These are phyloP conservation scores for Sphaeridia pumilis DNA, from an alignment of 2,888 invertebrate genomes.

Conservation along the genomic window DNA sequence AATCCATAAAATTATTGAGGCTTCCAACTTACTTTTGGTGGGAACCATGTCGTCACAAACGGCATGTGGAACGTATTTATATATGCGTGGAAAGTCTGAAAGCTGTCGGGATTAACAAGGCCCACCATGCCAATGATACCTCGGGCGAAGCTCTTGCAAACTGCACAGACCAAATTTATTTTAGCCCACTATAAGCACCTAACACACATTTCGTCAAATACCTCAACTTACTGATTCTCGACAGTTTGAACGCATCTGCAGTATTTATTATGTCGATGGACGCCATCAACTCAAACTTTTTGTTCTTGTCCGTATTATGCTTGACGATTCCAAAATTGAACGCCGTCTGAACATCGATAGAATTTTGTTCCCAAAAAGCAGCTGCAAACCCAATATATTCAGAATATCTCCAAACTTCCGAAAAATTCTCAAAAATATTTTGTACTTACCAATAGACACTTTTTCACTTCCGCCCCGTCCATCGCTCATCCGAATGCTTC, in stretches of 20 bases:
- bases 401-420: not conserved
- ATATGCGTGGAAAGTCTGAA: slow-evolving; percentile 85
- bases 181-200: not conserved
- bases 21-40: slow-evolving; percentile 38
- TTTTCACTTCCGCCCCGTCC: no score
- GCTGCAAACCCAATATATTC: slow-evolving; percentile 1
- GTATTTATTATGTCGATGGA: slow-evolving; percentile 86
- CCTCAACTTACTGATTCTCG: slow-evolving; percentile 60
- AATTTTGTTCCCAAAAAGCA: slow-evolving; percentile 16
- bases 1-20: not conserved
- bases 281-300: slow-evolving; percentile 71
- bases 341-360: slow-evolving; percentile 67
- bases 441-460: no score
- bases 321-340: slow-evolving; percentile 79
- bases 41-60: slow-evolving; percentile 86
- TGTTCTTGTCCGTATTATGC: slow-evolving; percentile 71
- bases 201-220: not conserved
- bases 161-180: slow-evolving; percentile 44
- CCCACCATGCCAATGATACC: slow-evolving; percentile 84
- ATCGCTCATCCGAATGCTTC: no score
- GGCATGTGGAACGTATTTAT: slow-evolving; percentile 93
- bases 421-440: no score
- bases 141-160: slow-evolving; percentile 78
- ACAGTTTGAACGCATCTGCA: slow-evolving; percentile 83
- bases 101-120: slow-evolving; percentile 81